Evolutionary conservation across 2,113 vertebrate genomes (phyloP).

Genomic region (Gobio gobio): DNA sequence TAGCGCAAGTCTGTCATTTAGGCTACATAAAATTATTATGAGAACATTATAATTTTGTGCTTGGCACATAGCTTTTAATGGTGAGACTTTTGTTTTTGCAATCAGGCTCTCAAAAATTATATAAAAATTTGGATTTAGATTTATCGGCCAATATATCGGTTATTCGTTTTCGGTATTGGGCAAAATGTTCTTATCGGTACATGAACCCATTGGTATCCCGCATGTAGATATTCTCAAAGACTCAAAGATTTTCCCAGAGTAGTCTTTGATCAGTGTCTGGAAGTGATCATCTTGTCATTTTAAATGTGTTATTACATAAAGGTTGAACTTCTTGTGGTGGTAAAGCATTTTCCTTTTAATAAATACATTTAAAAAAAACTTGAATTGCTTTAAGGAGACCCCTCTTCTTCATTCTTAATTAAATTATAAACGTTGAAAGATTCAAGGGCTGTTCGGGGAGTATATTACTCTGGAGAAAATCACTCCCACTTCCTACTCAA

Average conservation of each 20-base stretch:
- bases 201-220: neutral
- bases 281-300: conserved; percentile 15
- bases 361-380: neutral
- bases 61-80: no score
- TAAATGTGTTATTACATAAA: conserved; percentile 12
- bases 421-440: conserved; percentile 22
- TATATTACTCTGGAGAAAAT: conserved; percentile 7
- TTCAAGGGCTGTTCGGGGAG: conserved; percentile 13
- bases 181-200: no score
- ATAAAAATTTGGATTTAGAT: no score
- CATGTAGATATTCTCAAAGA: neutral
- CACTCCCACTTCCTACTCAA: conserved; percentile 4
- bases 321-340: conserved; percentile 19
- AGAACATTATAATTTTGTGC: no score
- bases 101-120: no score
- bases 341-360: neutral
- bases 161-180: no score
- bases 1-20: no score
- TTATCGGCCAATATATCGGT: no score
- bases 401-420: conserved; percentile 38
- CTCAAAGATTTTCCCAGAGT: neutral
- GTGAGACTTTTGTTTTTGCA: no score
- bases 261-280: neutral
- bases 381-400: neutral
- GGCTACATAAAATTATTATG: no score